Percentiles rank a stretch among this genome's conserved stretches.
Evolutionary conservation across 64 coral and sea anemone genomes (phyloP).

Genomic region (Trachythela sp.): DNA sequence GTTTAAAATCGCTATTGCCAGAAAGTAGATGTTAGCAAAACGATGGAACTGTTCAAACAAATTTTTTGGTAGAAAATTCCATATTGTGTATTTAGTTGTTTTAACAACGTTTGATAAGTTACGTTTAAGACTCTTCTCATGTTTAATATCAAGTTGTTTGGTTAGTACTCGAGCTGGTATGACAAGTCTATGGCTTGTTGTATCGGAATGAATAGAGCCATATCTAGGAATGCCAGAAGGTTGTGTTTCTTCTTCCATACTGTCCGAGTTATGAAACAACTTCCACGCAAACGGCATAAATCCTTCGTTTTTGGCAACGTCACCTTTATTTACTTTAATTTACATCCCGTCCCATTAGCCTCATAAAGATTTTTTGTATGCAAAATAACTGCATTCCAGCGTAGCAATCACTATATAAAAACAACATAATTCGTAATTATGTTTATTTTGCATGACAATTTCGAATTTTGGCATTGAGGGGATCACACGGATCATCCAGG

Average conservation of each 20-base stretch:
- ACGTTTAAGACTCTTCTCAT: conserved; percentile 41
- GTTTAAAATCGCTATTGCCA: conserved; percentile 86
- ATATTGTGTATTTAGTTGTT: conserved; percentile 97
- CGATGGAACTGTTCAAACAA: conserved; percentile 99
- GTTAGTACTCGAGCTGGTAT: background rate
- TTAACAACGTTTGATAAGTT: conserved; percentile 73
- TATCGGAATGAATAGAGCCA: background rate
- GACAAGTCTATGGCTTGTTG: background rate
- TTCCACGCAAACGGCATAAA: conserved; percentile 15
- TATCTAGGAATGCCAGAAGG: background rate
- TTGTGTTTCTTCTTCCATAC: background rate
- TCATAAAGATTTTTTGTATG: conserved; percentile 9
- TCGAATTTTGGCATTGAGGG: too few relatives aligned
- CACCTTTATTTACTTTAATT: background rate
- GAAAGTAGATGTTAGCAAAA: conserved; percentile 97
- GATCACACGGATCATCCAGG: too few relatives aligned
- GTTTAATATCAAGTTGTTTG: background rate
- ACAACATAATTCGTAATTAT: too few relatives aligned
- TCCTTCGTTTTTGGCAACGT: background rate
- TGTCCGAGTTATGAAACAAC: background rate
- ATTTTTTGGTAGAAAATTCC: conserved; percentile 93
- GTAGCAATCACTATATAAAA: too few relatives aligned
- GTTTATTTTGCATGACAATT: too few relatives aligned
- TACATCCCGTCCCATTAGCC: background rate
- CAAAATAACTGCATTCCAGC: background rate